Conservation (phyloP, 2,888 invertebrate species). For the Molorchus minor region DNA sequence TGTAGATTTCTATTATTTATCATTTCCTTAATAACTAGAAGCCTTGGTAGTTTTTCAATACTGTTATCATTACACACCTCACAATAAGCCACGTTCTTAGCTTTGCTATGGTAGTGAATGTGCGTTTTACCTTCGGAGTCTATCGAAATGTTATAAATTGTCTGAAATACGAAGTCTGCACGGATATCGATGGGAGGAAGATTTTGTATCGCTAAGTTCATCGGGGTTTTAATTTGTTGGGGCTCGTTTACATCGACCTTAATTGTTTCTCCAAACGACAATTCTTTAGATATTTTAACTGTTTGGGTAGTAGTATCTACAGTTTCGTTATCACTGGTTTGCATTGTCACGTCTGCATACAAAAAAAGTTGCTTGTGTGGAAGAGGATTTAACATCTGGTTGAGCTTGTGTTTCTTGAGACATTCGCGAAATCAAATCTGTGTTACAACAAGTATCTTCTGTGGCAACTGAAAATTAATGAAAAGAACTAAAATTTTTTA, state of each 20-base stretch:
- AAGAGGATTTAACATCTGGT: not conserved
- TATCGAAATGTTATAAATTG: not conserved
- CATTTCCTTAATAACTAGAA: not conserved
- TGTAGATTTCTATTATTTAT: not conserved
- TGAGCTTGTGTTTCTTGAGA: not conserved
- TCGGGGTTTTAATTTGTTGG: not conserved
- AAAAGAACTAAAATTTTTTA: too few species aligned
- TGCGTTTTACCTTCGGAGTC: slow-evolving; percentile 3
- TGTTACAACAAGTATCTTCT: not conserved
- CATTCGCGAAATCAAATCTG: not conserved
- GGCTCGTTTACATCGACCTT: not conserved
- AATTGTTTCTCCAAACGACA: not conserved
- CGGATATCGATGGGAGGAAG: slow-evolving; percentile 5
- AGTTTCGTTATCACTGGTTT: too few species aligned
- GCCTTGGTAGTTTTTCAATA: not conserved
- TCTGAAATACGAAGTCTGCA: not conserved
- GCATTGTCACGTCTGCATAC: too few species aligned
- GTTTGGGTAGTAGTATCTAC: slow-evolving; percentile 5
- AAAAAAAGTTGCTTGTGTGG: not conserved
- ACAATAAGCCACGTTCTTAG: not conserved
- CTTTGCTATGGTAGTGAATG: not conserved
- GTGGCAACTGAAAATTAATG: not conserved
- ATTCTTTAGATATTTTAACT: not conserved
- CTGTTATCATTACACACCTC: not conserved
- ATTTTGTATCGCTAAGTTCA: slow-evolving; percentile 1